These are phyloP conservation scores for Conger conger DNA, from an alignment of 2,113 vertebrate species.

Conservation along the genomic window DNA sequence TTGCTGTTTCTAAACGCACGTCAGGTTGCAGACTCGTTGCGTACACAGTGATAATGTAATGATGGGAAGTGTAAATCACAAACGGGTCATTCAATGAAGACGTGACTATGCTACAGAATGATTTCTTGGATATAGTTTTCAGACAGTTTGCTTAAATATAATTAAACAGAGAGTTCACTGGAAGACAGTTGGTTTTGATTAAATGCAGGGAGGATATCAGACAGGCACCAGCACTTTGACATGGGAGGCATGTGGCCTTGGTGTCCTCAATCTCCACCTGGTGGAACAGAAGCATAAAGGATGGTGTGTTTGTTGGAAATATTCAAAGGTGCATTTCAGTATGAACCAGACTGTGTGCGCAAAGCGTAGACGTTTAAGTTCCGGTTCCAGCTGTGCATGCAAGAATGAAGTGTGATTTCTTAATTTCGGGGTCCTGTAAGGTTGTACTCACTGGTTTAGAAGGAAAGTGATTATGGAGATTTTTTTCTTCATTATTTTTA, in stretches of 20 bases:
- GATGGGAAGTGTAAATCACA: neutral
- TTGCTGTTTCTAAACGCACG: too few relatives aligned
- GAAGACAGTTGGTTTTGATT: neutral
- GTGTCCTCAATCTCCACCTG: neutral
- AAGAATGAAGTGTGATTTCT: neutral
- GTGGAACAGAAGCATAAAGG: neutral
- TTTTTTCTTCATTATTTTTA: neutral
- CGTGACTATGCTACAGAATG: neutral
- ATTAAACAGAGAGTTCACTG: neutral
- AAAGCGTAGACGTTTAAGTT: too few relatives aligned
- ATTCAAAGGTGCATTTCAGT: neutral
- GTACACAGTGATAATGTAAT: neutral
- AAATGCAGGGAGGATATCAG: neutral
- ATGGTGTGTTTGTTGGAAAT: neutral
- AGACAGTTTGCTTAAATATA: constrained; percentile 9
- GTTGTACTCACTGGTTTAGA: neutral
- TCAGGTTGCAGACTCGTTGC: neutral
- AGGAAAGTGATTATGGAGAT: neutral
- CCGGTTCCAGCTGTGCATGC: too few relatives aligned
- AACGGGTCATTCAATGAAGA: neutral
- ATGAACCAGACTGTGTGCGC: neutral
- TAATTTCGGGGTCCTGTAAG: neutral
- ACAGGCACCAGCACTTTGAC: neutral
- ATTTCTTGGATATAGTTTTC: neutral
- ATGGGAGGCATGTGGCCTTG: neutral